Percentiles rank a stretch among this genome's conserved stretches.
Conservation (phyloP, 2,113 vertebrate genomes). For the Salminus brasiliensis region DNA sequence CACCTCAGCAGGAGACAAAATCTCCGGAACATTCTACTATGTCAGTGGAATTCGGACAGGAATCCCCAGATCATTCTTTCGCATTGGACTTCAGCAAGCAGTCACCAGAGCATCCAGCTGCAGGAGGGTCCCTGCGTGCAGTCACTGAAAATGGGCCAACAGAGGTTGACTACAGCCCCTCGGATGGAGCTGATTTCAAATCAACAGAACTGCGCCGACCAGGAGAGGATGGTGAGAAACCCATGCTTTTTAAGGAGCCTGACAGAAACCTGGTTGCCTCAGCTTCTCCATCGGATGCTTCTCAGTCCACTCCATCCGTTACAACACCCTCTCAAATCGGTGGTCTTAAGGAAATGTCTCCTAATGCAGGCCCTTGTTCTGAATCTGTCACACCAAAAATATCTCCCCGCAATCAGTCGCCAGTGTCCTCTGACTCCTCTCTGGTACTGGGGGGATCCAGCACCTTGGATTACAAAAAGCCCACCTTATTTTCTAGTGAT, state of each 20-base stretch:
- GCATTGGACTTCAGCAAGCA: conserved; percentile 92
- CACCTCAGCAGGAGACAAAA: conserved; percentile 79
- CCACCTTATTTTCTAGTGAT: conserved; percentile 47
- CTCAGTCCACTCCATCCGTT: conserved; percentile 90
- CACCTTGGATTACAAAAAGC: conserved; percentile 51
- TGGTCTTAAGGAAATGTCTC: conserved; percentile 63
- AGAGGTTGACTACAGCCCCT: conserved; percentile 91
- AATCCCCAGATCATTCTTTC: conserved; percentile 92
- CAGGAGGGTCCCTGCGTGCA: conserved; percentile 72
- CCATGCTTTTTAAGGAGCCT: conserved; percentile 80
- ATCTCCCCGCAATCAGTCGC: conserved; percentile 82
- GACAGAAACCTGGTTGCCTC: conserved; percentile 83
- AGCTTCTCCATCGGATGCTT: conserved; percentile 89
- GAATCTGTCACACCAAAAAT: conserved; percentile 75
- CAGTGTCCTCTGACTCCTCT: conserved; percentile 76
- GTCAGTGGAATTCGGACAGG: conserved; percentile 87
- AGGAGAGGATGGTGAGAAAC: conserved; percentile 73
- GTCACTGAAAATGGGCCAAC: conserved; percentile 93
- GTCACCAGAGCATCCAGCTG: conserved; percentile 86
- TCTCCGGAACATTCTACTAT: conserved; percentile 89
- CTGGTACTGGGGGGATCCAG: conserved; percentile 54
- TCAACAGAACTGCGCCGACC: conserved; percentile 72
- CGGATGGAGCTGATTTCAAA: conserved; percentile 76
- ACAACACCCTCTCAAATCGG: conserved; percentile 89
- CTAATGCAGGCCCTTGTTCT: conserved; percentile 48